Conservation (phyloP, 1,140 invertebrate species). For the Epicauta chinensis region DNA sequence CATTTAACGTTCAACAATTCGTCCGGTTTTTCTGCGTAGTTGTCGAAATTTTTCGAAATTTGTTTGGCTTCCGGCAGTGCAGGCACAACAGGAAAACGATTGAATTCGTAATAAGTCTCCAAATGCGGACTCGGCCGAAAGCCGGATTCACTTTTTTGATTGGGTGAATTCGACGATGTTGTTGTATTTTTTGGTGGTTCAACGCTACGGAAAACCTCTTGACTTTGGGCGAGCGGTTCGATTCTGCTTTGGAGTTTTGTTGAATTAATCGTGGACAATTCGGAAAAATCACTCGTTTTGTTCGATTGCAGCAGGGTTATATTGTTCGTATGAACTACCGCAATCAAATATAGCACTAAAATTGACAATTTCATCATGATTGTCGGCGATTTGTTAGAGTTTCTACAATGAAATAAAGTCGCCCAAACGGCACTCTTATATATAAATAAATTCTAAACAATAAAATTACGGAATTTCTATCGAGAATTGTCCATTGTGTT, state of each 20-base stretch:
- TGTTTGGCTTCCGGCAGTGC: slow-evolving; percentile 30
- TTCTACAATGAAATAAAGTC: not conserved
- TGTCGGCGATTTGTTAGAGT: not conserved
- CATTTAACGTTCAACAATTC: not conserved
- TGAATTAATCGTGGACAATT: slow-evolving; percentile 3
- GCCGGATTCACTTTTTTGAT: slow-evolving; percentile 8
- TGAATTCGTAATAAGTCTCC: slow-evolving; percentile 31
- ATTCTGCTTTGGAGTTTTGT: slow-evolving; percentile 4
- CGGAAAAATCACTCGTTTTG: not conserved
- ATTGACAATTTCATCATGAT: slow-evolving; percentile 4
- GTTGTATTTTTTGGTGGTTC: too few species aligned
- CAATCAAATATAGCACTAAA: not conserved
- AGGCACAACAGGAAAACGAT: slow-evolving; percentile 33
- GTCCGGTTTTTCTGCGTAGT: slow-evolving; percentile 2
- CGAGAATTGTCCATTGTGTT: slow-evolving; percentile 17
- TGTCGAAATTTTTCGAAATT: slow-evolving; percentile 2
- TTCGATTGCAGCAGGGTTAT: slow-evolving; percentile 13
- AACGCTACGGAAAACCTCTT: too few species aligned
- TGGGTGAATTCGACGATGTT: not conserved
- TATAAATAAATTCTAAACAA: slow-evolving; percentile 10
- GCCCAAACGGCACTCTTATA: not conserved
- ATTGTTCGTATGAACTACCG: not conserved
- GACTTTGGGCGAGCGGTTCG: too few species aligned
- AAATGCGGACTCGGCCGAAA: slow-evolving; percentile 34
- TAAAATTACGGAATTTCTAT: not conserved